Conservation (phyloP, 2,113 vertebrate genomes). For the Alaudala cheleensis region DNA sequence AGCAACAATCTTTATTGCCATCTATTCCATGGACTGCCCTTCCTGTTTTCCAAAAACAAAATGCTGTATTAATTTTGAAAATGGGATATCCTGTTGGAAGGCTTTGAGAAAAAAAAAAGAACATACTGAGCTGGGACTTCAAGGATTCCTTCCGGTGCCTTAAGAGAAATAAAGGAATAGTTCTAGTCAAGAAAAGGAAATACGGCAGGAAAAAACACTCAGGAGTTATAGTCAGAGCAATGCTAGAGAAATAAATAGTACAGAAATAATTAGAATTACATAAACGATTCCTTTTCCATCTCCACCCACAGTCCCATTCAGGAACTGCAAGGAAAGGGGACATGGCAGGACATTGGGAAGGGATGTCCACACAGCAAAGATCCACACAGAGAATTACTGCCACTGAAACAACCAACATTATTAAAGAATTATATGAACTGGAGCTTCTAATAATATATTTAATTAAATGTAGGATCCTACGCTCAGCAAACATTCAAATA, state of each 20-base stretch:
- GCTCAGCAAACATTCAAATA: neutral
- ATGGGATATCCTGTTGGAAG: slow-evolving; percentile 63
- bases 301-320: neutral
- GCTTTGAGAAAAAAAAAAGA: slow-evolving; percentile 16
- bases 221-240: neutral
- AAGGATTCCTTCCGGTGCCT: slow-evolving; percentile 43
- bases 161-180: slow-evolving; percentile 20
- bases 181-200: slow-evolving; percentile 19
- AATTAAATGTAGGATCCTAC: neutral
- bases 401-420: neutral
- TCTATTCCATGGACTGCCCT: slow-evolving; percentile 34
- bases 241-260: slow-evolving; percentile 20
- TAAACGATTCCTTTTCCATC: neutral
- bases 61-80: slow-evolving; percentile 45
- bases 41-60: slow-evolving; percentile 66
- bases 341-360: neutral
- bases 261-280: neutral
- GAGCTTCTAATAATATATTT: neutral
- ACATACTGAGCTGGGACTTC: slow-evolving; percentile 11
- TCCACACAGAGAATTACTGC: neutral
- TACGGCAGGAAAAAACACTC: slow-evolving; percentile 37
- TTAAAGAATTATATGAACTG: neutral
- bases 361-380: neutral
- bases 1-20: slow-evolving; percentile 47
- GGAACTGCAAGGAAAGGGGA: neutral